These are phyloP conservation scores for Megalops atlanticus DNA, from an alignment of 2,113 vertebrate genomes.

Conservation along the genomic window DNA sequence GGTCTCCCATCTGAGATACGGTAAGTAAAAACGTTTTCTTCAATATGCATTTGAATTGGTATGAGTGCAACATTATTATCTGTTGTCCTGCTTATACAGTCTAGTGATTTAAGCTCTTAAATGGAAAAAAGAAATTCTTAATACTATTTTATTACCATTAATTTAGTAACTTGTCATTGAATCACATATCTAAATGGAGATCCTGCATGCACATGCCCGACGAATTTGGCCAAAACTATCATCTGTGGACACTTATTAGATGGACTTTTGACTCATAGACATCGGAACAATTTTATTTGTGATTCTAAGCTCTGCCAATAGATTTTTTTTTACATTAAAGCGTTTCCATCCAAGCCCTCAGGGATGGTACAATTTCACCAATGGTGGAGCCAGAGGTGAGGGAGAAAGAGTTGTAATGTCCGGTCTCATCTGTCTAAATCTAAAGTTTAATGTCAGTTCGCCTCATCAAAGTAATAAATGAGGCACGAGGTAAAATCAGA, in stretches of 20 bases:
- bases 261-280: background rate
- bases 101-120: too few relatives aligned
- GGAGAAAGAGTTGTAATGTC: background rate
- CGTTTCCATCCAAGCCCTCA: background rate
- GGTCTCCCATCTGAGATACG: background rate
- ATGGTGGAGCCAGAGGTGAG: background rate
- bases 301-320: background rate
- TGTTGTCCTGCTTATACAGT: too few relatives aligned
- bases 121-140: too few relatives aligned
- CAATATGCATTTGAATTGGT: too few relatives aligned
- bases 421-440: background rate
- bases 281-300: background rate
- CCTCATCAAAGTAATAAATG: slow-evolving; percentile 2
- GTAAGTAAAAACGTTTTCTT: slow-evolving; percentile 20
- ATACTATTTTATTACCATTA: too few relatives aligned
- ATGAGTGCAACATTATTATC: background rate
- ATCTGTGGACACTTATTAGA: too few relatives aligned
- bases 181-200: too few relatives aligned
- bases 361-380: background rate
- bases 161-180: too few relatives aligned
- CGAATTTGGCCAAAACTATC: background rate
- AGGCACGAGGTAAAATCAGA: background rate
- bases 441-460: background rate
- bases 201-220: too few relatives aligned
- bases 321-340: background rate